Percentiles rank a stretch among this genome's conserved stretches.
phyloP scores from a whole-genome alignment of 2,113 vertebrate genomes.

The Sinocyclocheilus maitianheensis region DNA sequence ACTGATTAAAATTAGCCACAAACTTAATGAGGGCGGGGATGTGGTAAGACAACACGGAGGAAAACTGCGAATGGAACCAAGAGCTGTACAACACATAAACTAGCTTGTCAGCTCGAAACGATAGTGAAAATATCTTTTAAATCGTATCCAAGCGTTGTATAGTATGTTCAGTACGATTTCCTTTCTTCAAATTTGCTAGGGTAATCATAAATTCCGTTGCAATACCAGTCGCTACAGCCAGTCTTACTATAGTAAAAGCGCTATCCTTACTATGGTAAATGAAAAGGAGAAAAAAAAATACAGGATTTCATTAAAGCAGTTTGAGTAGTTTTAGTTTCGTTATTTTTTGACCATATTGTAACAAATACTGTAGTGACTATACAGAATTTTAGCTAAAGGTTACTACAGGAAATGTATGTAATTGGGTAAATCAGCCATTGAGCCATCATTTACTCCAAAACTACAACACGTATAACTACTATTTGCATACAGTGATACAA shows the following conservation, averaged over 20 bases:
- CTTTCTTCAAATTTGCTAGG: neutral
- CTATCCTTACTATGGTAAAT: neutral
- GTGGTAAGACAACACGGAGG: conserved; percentile 77
- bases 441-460: neutral
- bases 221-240: neutral
- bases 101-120: neutral
- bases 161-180: neutral
- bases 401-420: neutral
- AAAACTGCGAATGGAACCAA: conserved; percentile 63
- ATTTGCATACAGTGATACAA: neutral
- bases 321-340: neutral
- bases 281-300: neutral
- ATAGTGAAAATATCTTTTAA: neutral
- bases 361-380: neutral
- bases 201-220: neutral
- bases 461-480: neutral
- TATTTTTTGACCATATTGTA: neutral
- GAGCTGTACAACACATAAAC: conserved; percentile 59
- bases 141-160: neutral
- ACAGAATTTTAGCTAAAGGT: neutral
- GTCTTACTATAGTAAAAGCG: neutral
- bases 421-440: neutral
- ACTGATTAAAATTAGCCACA: conserved; percentile 69
- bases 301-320: neutral
- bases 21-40: conserved; percentile 63